Evolutionary conservation across 1,140 invertebrate species (phyloP), one percentile per base, ranked within the genome.

Genomic region (Brachionus asplanchnoidis): DNA sequence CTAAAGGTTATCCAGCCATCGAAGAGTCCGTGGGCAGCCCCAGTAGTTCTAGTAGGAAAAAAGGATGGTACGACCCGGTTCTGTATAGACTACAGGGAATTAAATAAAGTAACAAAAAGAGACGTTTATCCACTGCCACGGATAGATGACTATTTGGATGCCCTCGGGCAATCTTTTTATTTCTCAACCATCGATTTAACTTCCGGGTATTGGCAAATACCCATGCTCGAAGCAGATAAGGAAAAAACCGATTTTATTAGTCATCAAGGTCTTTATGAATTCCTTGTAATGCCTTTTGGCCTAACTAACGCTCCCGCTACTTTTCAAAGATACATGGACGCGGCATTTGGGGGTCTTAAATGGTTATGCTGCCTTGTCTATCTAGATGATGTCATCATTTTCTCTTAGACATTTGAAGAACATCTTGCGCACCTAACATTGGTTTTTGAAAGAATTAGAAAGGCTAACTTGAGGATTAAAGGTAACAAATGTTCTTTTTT

Each of bases 141-240:
- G 26, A 79, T 79, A 79, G 53, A 60, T 60, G 53, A 60, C 53
- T 60, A 7, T 60, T 60, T 60, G n/a, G 53, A 60, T 20, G n/a
- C 53, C 20, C 23, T 60, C 17, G n/a, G 17, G 7, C n/a, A 60
- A 9, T n/a, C n/a, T 20, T 20, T 20, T 3, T 79, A 53, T 23
- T 79, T 79, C 23, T 79, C 77, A 28, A 79, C 77, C 11, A 14
- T 79, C 12, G 77, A 79, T 44, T 56, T 79, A 79, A 56, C 32
- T 5, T 78, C 75, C 4, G 75, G 75, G n/a, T 78, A 78, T 46
- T 68, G 40, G 23, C 80, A 83, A 83, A 83, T 83, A 9, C 32
- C 28, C 4, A 46, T 83, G 8, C 2, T 5, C 4, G 44, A 83
- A 28, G 66, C 1, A 3, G 56, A 44, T 23, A 84, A 28, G 20